These are phyloP conservation scores for Melieria omissa DNA, from an alignment of 2,888 invertebrate species.

Conservation along the genomic window DNA sequence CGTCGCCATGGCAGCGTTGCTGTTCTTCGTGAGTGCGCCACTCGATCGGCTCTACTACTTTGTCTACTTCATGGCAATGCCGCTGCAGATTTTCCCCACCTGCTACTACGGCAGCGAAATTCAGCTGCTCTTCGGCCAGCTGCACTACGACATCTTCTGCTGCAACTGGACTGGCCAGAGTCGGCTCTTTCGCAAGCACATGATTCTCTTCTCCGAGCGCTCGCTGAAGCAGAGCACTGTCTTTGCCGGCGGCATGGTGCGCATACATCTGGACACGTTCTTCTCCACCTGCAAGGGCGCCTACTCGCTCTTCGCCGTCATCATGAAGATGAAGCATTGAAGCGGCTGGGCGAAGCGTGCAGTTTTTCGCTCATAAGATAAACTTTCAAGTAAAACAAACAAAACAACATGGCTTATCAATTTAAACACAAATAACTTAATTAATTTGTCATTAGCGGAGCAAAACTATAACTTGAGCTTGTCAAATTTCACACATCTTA, in stretches of 20 bases:
- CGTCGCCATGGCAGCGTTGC: conserved; percentile 45
- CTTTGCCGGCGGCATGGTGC: conserved; percentile 53
- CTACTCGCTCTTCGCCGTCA: conserved; percentile 55
- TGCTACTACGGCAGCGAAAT: conserved; percentile 56
- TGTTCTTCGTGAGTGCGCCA: conserved; percentile 48
- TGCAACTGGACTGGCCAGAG: conserved; percentile 53
- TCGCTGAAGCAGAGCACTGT: conserved; percentile 46
- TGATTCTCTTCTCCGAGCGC: conserved; percentile 54
- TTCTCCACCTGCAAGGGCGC: conserved; percentile 50
- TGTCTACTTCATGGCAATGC: conserved; percentile 43
- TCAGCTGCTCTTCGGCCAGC: conserved; percentile 45
- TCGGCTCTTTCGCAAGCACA: conserved; percentile 48
- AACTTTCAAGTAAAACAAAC: too few species aligned
- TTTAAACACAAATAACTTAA: too few species aligned
- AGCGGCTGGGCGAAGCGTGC: background rate
- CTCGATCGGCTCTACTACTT: conserved; percentile 47
- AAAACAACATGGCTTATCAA: too few species aligned
- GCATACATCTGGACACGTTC: conserved; percentile 53
- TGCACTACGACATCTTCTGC: conserved; percentile 51
- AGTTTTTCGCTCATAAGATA: too few species aligned
- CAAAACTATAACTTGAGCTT: too few species aligned
- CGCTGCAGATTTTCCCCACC: conserved; percentile 52
- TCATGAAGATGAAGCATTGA: conserved; percentile 39
- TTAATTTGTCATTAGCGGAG: too few species aligned
- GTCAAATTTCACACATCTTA: too few species aligned